Percentiles rank a stretch among this genome's conserved stretches.
phyloP scores from a whole-genome alignment of 2,888 invertebrate species.

The Deroplatys truncata region DNA sequence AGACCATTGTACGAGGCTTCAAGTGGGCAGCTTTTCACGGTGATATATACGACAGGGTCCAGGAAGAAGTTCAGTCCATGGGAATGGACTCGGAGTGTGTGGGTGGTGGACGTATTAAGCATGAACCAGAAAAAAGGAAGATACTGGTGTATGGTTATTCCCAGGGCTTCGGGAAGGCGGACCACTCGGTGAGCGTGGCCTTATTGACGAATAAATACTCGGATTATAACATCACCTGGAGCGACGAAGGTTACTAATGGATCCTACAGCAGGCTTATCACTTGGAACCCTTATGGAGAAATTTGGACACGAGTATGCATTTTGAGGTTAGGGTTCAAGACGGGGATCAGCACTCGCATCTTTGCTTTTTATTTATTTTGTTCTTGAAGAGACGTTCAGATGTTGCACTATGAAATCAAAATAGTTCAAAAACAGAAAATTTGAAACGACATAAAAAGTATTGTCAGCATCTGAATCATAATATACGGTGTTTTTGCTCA shows the following conservation, averaged over 20 bases:
- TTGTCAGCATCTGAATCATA: too few species aligned
- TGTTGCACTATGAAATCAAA: too few species aligned
- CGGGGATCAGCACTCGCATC: too few species aligned
- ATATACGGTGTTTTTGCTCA: too few species aligned
- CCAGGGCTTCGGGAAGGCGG: slow-evolving; percentile 85
- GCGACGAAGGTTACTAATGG: slow-evolving; percentile 77
- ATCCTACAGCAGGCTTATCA: too few species aligned
- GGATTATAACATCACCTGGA: slow-evolving; percentile 72
- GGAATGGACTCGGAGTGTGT: slow-evolving; percentile 73
- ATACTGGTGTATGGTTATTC: slow-evolving; percentile 93
- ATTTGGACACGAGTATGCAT: too few species aligned
- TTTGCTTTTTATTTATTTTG: too few species aligned
- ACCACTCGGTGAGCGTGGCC: slow-evolving; percentile 73
- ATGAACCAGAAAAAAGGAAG: slow-evolving; percentile 68
- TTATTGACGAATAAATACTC: slow-evolving; percentile 70
- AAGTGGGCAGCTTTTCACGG: slow-evolving; percentile 49
- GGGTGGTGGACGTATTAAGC: slow-evolving; percentile 92
- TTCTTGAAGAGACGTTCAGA: too few species aligned
- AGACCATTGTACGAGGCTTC: slow-evolving; percentile 43
- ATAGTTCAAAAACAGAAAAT: too few species aligned
- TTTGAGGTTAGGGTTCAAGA: too few species aligned
- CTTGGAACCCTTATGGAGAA: too few species aligned
- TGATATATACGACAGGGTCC: slow-evolving; percentile 26
- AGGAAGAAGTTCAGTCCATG: slow-evolving; percentile 34
- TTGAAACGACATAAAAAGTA: too few species aligned